phyloP scores from a whole-genome alignment of 2,888 invertebrate species.

The Ligdia adustata region DNA sequence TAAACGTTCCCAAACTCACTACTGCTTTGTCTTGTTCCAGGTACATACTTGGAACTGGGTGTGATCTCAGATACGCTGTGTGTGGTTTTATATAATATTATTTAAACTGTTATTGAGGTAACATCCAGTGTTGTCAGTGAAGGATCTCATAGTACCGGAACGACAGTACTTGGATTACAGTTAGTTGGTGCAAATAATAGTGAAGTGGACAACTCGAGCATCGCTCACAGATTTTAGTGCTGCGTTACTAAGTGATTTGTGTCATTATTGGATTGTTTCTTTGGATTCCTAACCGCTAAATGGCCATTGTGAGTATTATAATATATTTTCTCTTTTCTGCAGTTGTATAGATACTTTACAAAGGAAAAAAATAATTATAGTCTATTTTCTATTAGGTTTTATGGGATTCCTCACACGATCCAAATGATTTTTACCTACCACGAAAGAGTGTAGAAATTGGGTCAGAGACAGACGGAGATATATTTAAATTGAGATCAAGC shows the following conservation, averaged over 20 bases:
- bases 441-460: conserved; percentile 35
- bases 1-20: conserved; percentile 59
- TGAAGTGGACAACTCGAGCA: conserved; percentile 60
- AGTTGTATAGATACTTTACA: not conserved
- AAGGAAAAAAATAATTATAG: conserved; percentile 7
- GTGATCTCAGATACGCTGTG: conserved; percentile 80
- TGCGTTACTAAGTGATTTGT: conserved; percentile 68
- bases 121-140: conserved; percentile 55
- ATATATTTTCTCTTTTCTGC: conserved; percentile 20
- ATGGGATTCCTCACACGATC: conserved; percentile 4
- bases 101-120: conserved; percentile 63
- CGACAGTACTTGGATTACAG: conserved; percentile 54
- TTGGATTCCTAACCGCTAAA: conserved; percentile 66
- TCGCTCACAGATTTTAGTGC: conserved; percentile 57
- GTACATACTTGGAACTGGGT: conserved; percentile 80
- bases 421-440: conserved; percentile 31
- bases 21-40: conserved; percentile 82
- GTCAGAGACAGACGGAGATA: conserved; percentile 37
- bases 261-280: conserved; percentile 70
- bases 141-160: conserved; percentile 51
- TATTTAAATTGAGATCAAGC: conserved; percentile 39
- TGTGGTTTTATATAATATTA: conserved; percentile 81
- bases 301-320: conserved; percentile 72
- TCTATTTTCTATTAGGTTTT: not conserved
- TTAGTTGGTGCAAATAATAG: conserved; percentile 56